phyloP scores from a whole-genome alignment of 2,113 vertebrate species.

The Pachypanchax playfairii region DNA sequence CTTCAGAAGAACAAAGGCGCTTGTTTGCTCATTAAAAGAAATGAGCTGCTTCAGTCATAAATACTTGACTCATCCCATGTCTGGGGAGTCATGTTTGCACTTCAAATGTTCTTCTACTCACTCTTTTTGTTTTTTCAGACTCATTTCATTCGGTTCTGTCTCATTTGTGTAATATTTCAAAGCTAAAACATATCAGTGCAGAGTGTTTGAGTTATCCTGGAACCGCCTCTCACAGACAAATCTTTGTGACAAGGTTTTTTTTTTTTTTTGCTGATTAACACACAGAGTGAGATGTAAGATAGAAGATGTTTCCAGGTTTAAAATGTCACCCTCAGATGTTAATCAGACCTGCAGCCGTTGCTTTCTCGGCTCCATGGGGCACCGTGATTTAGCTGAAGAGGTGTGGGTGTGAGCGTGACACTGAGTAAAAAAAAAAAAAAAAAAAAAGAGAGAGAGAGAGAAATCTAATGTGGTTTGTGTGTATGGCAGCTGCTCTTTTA shows the following conservation, averaged over 20 bases:
- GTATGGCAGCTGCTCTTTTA: slow-evolving; percentile 63
- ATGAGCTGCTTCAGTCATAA: slow-evolving; percentile 37
- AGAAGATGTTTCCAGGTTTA: background rate
- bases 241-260: too few relatives aligned
- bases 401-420: slow-evolving; percentile 55
- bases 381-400: slow-evolving; percentile 15
- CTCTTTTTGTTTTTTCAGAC: slow-evolving; percentile 16
- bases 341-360: slow-evolving; percentile 32
- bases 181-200: background rate
- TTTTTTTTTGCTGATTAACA: background rate
- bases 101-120: slow-evolving; percentile 28
- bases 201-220: slow-evolving; percentile 8
- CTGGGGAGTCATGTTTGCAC: slow-evolving; percentile 9
- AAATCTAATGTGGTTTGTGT: slow-evolving; percentile 26
- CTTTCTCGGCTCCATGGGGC: slow-evolving; percentile 25
- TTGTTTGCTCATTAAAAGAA: slow-evolving; percentile 25
- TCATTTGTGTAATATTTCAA: background rate
- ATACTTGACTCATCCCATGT: slow-evolving; percentile 15
- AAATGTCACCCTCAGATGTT: slow-evolving; percentile 52
- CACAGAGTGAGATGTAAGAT: background rate
- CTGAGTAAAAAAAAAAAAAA: slow-evolving; percentile 9
- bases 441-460: background rate
- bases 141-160: background rate
- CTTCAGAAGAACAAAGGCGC: background rate
- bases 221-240: too few relatives aligned